These are phyloP conservation scores for Rhinatrema bivittatum DNA, from an alignment of 2,797 vertebrate species.

Conservation along the genomic window DNA sequence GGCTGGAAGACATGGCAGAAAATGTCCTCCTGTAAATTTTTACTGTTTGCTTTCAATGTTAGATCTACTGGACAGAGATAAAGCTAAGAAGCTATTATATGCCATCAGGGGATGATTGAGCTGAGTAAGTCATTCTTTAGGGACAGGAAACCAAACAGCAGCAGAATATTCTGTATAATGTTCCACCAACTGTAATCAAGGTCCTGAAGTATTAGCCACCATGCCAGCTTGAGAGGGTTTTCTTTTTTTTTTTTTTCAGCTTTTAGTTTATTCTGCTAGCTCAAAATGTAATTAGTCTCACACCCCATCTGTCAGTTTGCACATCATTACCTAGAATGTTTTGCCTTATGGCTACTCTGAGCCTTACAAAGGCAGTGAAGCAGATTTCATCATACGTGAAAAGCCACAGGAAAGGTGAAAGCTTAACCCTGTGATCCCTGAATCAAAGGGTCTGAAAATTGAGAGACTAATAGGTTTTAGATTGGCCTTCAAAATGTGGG, in stretches of 20 bases:
- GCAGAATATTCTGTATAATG: rapidly evolving
- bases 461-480: too few species aligned
- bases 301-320: constrained; percentile 19
- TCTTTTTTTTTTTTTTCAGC: not conserved
- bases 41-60: too few species aligned
- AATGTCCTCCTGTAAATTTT: too few species aligned
- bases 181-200: rapidly evolving
- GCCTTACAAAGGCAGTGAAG: too few species aligned
- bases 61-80: too few species aligned
- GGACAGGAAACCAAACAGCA: rapidly evolving
- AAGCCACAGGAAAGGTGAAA: too few species aligned
- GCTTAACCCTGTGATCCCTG: too few species aligned
- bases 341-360: not conserved
- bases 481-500: too few species aligned
- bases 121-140: not conserved
- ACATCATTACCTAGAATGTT: constrained; percentile 3
- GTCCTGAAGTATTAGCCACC: not conserved
- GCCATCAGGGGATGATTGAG: not conserved
- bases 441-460: too few species aligned
- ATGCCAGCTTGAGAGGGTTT: not conserved
- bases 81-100: too few species aligned
- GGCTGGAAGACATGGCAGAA: too few species aligned
- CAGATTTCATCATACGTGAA: too few species aligned
- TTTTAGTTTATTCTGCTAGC: not conserved
- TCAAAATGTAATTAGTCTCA: constrained; percentile 25